Evolutionary conservation across 2,888 invertebrate genomes (phyloP), one percentile per base, ranked within the genome.

Genomic region (Salticus scenicus): DNA sequence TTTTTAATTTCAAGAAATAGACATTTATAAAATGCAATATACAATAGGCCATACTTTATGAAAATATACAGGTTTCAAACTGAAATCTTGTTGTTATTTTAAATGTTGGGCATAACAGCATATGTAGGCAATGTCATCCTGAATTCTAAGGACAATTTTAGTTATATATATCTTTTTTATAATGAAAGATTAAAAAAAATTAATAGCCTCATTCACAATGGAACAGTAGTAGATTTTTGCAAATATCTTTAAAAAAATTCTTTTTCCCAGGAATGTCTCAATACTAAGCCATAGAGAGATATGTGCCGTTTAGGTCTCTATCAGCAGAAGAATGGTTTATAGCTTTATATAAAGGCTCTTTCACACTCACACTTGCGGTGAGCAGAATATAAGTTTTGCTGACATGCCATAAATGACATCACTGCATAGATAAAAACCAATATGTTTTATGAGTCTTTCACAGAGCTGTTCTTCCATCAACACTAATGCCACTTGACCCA

Each of bases 11-110:
- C 17, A 17, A 47, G 5, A 24, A 37, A 24, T 2, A 57, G 7
- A 77, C 77, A 73, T 77, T n/a, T n/a, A 83, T 72, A 83, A 83
- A 83, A 83, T 83, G 77, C 83, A 57, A 57, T 83, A 74, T 75
- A 77, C 69, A 71, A 75, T 71, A 77, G 71, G 72, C 64, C 71
- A 71, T 47, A 76, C 24, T 66, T 77, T 83, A 83, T 83, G 77
- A 83, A 83, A 83, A 83, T 83, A 83, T 83, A 83, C 77, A 83
- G 71, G 76, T 83, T 78, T 30, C 31, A 14, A 82, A 75, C 63
- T 75, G 71, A 76, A 74, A 80, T 75, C 76, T 71, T 76, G 70
- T 67, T 69, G 74, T 63, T 67, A 30, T 74, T 51, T 73, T 42
- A 27, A 42, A 28, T 30, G 42, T 70, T 42, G 69, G 72, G 73